Evolutionary conservation across 2,888 invertebrate genomes (phyloP).

Genomic region (Cephus sareptanus): DNA sequence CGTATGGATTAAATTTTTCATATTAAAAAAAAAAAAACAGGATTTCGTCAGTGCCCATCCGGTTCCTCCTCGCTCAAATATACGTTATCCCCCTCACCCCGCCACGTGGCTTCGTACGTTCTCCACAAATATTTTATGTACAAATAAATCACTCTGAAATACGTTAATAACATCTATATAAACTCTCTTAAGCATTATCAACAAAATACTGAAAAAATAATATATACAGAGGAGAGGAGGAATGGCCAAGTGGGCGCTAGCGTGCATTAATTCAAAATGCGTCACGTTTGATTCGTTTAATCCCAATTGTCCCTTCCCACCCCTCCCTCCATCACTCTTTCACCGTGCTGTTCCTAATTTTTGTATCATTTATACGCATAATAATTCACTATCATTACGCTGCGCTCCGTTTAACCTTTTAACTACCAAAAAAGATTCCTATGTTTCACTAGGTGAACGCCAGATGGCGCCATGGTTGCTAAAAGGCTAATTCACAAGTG

Average conservation of each 20-base stretch:
- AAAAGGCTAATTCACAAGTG: background rate
- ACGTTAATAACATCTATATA: conserved; percentile 46
- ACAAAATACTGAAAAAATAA: conserved; percentile 45
- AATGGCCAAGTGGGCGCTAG: background rate
- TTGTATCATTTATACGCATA: background rate
- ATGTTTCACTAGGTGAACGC: no score
- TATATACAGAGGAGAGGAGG: conserved; percentile 35
- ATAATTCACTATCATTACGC: background rate
- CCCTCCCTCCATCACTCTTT: background rate
- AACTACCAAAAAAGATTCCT: background rate
- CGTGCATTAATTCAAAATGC: background rate
- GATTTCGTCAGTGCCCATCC: conserved; percentile 3
- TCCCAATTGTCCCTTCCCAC: background rate
- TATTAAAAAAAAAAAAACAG: conserved; percentile 12
- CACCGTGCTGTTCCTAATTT: background rate
- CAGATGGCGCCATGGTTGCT: background rate
- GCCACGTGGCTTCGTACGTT: background rate
- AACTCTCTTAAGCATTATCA: conserved; percentile 46
- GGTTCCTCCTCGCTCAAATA: conserved; percentile 13
- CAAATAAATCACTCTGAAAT: conserved; percentile 45
- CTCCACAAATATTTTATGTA: conserved; percentile 34
- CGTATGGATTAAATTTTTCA: background rate
- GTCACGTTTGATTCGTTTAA: background rate
- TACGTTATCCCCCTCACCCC: background rate
- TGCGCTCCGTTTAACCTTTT: background rate